Base-by-base conservation (phyloP, 2,888 invertebrate species). In the Agrochola lota region DNA sequence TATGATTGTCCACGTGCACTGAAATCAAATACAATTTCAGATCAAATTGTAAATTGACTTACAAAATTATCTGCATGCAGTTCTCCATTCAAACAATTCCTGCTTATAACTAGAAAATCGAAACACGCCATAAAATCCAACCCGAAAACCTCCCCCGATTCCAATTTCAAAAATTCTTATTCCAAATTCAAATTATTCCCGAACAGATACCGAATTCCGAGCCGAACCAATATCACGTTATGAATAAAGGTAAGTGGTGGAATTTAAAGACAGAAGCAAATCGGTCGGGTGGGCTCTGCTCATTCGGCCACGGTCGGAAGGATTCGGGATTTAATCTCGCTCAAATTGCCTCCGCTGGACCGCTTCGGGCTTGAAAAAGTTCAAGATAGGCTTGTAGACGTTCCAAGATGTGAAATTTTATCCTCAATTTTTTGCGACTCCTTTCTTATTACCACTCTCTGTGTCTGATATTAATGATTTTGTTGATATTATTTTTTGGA, bases 261-360 rank as follows among this genome's bases (percentile, higher is more conserved):
- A 84, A 78, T 88, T 87, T 85, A 83, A 88, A 89, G 88, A 89
- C 90, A 89, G 88, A 84, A 77, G 83, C 85, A 84, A 85, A 87
- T 84, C 87, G 86, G 78, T 84, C 83, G 87, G 87, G 72, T 84
- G 83, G 72, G 77, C 81, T 26, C 88, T 84, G 88, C 79, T 83
- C 86, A 77, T 83, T 90, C 87, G 90, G 89, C 73, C 81, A 92
- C 89, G 92, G 89, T 90, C 91, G 90, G 91, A 78, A 87, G 89
- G 69, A 77, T 88, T 87, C 89, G 86, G 90, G 91, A 90, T 93
- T 93, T 92, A 93, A 93, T 93, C 93, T 93, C 87, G 89, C 88
- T 86, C 87, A 92, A 92, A 93, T 93, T 93, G 92, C 92, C 90
- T 90, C 79, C 81, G 83, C 81, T 82, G 90, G 90, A 88, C 88